Base-by-base conservation (phyloP, 2,888 invertebrate genomes). In the Entomobrya multifasciata region DNA sequence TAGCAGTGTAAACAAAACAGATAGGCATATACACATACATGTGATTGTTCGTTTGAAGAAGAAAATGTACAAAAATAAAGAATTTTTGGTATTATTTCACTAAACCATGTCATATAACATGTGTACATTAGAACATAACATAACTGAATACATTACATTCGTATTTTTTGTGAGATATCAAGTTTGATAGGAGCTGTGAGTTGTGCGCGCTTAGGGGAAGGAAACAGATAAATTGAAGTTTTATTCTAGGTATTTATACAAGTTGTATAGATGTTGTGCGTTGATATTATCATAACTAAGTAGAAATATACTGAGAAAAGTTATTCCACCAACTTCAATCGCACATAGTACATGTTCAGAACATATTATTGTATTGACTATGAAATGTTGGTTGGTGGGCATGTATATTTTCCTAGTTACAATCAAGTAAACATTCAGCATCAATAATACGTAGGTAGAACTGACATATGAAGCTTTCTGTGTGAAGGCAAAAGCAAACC, bases 91-190 rank as follows among this genome's bases (percentile, higher is more conserved):
- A 0, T 62, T 27, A 13, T 27, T n/a, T n/a, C 60, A n/a, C 25
- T 1, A 6, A 17, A 55, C 10, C 52, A 55, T 20, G 52, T 55
- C 52, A 55, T 62, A n/a, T 8, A n/a, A n/a, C n/a, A n/a, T n/a
- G n/a, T n/a, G n/a, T n/a, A n/a, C n/a, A n/a, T n/a, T n/a, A n/a
- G n/a, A n/a, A n/a, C n/a, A n/a, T n/a, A n/a, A n/a, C 27, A 62
- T 27, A 11, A 13, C 55, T n/a, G 30, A 8, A 62, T 62, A 36
- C 65, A 65, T 65, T n/a, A 67, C 44, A 22, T 47, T 70, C 44
- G 47, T 47, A 47, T 47, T 62, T 62, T 62, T 62, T 62, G 30
- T 25, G 60, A 62, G 60, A 62, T 62, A 62, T 62, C 60, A 62
- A 62, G 60, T 62, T 27, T 62, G 60, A 62, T 62, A 62, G 30